These are phyloP conservation scores for Hypsopygia costalis DNA, from an alignment of 2,888 invertebrate genomes.

Conservation along the genomic window DNA sequence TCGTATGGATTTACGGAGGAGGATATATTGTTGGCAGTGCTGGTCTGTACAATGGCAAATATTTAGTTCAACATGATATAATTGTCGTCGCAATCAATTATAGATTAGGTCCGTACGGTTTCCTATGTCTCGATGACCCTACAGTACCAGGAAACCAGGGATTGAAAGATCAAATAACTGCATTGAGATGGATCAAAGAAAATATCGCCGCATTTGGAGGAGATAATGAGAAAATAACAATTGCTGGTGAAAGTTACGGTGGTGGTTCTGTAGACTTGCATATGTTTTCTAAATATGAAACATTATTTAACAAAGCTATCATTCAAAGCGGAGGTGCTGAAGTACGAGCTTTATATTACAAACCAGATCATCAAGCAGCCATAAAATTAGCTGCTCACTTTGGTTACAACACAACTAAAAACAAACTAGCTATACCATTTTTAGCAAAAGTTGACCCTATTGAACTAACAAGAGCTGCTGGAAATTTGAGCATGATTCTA, in stretches of 20 bases:
- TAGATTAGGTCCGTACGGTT: slow-evolving; percentile 57
- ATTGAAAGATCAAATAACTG: slow-evolving; percentile 49
- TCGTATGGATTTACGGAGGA: slow-evolving; percentile 62
- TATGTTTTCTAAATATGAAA: slow-evolving; percentile 36
- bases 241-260: slow-evolving; percentile 57
- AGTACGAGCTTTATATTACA: slow-evolving; percentile 29
- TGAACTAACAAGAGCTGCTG: slow-evolving; percentile 32
- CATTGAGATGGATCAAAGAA: slow-evolving; percentile 47
- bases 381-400: slow-evolving; percentile 37
- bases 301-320: slow-evolving; percentile 43
- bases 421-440: slow-evolving; percentile 32
- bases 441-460: slow-evolving; percentile 33
- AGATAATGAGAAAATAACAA: slow-evolving; percentile 40
- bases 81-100: slow-evolving; percentile 48
- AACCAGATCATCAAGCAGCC: slow-evolving; percentile 32
- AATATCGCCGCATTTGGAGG: slow-evolving; percentile 55
- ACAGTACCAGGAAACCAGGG: slow-evolving; percentile 50
- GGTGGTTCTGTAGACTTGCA: slow-evolving; percentile 48
- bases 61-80: slow-evolving; percentile 39
- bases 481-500: slow-evolving; percentile 24
- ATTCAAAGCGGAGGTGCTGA: slow-evolving; percentile 45
- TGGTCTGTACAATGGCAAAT: slow-evolving; percentile 40
- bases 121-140: slow-evolving; percentile 47
- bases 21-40: slow-evolving; percentile 44
- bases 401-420: slow-evolving; percentile 27